Conservation (phyloP, 2,888 invertebrate genomes). For the Xylophagus ater region DNA sequence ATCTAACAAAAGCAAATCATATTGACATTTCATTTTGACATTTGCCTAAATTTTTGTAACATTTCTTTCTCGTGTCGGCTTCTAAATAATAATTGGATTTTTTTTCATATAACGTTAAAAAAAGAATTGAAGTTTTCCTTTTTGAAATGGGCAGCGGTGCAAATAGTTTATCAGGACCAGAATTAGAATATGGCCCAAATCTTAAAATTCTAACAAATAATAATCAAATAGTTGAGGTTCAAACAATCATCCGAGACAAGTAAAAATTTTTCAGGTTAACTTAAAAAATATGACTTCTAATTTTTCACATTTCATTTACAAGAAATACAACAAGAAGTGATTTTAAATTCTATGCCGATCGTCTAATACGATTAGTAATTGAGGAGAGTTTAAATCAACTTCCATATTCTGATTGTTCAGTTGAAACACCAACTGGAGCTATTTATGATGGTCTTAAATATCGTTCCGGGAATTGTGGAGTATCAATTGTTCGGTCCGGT, state of each 20-base stretch:
- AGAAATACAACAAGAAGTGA: conserved; percentile 89
- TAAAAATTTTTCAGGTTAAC: conserved; percentile 37
- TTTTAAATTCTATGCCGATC: conserved; percentile 97
- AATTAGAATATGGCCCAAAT: conserved; percentile 31
- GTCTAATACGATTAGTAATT: conserved; percentile 91
- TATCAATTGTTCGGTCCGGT: conserved; percentile 87
- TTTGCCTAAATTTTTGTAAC: too few species aligned
- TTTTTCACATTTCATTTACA: conserved; percentile 25
- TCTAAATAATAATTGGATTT: too few species aligned
- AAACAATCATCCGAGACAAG: conserved; percentile 81
- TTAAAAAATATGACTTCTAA: background rate
- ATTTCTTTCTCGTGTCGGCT: too few species aligned
- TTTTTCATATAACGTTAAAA: too few species aligned
- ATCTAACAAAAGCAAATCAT: too few species aligned
- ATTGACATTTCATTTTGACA: too few species aligned
- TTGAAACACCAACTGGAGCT: conserved; percentile 82
- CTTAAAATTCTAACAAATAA: conserved; percentile 34
- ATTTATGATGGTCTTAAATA: conserved; percentile 87
- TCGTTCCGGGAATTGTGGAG: conserved; percentile 96
- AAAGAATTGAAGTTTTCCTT: too few species aligned
- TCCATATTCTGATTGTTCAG: conserved; percentile 82
- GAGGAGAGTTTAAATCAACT: conserved; percentile 96
- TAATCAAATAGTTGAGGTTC: conserved; percentile 49
- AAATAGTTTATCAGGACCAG: conserved; percentile 6
- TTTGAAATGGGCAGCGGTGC: conserved; percentile 14